phyloP scores from a whole-genome alignment of 1,140 invertebrate species.

The Drosophila trapezifrons region DNA sequence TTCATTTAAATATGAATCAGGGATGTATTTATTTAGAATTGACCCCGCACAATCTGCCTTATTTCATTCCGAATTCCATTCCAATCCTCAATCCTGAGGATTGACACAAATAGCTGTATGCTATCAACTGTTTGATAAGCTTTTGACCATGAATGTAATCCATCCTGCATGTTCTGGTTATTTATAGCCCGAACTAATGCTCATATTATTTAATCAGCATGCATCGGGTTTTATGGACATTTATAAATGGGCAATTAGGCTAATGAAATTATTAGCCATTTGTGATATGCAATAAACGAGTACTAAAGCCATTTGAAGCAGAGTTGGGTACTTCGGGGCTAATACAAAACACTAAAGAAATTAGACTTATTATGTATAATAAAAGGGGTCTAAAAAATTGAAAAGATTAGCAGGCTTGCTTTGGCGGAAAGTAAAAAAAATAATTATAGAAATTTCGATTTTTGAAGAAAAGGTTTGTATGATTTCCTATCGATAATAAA shows the following conservation, averaged over 20 bases:
- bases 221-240: slow-evolving; percentile 35
- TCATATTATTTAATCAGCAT: slow-evolving; percentile 45
- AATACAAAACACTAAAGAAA: neutral
- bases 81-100: neutral
- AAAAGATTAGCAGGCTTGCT: neutral
- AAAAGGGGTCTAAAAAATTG: neutral
- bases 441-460: neutral
- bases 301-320: slow-evolving; percentile 37
- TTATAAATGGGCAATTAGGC: slow-evolving; percentile 57
- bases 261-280: slow-evolving; percentile 59
- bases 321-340: neutral
- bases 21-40: neutral
- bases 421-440: too few species aligned
- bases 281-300: slow-evolving; percentile 54
- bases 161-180: slow-evolving; percentile 6
- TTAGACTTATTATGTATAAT: neutral
- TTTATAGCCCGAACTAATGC: slow-evolving; percentile 19
- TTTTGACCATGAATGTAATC: slow-evolving; percentile 2
- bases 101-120: slow-evolving; percentile 8
- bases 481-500: neutral
- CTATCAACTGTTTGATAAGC: slow-evolving; percentile 2
- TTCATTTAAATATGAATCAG: neutral
- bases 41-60: neutral
- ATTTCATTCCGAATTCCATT: neutral
- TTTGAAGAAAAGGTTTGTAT: neutral